These are phyloP conservation scores for Cheumatopsyche charites DNA, from an alignment of 1,140 invertebrate species.

Conservation along the genomic window DNA sequence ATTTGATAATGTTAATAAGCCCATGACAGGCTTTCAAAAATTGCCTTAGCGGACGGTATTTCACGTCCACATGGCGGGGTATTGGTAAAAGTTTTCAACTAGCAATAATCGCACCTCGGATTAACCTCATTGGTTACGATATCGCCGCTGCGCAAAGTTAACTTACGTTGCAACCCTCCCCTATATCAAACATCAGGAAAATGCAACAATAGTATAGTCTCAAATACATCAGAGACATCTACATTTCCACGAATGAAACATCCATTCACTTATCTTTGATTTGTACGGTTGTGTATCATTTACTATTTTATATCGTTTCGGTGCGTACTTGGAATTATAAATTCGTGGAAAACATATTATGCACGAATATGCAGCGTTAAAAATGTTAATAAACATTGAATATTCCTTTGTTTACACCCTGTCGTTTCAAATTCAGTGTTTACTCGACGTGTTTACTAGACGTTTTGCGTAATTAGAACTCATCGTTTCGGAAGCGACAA, in stretches of 20 bases:
- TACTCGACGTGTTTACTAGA: conserved; percentile 2
- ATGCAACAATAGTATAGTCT: too few species aligned
- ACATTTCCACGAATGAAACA: too few species aligned
- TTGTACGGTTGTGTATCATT: too few species aligned
- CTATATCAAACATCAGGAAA: too few species aligned
- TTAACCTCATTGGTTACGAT: conserved; percentile 87
- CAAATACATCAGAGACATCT: too few species aligned
- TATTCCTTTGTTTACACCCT: background rate
- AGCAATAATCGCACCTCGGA: conserved; percentile 89
- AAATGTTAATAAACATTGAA: too few species aligned
- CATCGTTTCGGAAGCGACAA: conserved; percentile 18
- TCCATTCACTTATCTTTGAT: too few species aligned
- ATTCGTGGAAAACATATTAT: too few species aligned
- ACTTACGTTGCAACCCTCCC: conserved; percentile 32
- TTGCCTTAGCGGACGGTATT: conserved; percentile 89
- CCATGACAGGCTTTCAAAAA: conserved; percentile 73
- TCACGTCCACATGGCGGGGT: conserved; percentile 91
- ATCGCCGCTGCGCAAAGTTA: conserved; percentile 79
- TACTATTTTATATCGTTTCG: too few species aligned
- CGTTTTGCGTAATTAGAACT: background rate
- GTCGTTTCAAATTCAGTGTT: background rate
- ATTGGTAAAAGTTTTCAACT: conserved; percentile 94
- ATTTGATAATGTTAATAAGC: conserved; percentile 37
- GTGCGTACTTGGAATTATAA: too few species aligned
- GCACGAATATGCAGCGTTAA: too few species aligned